Percentiles rank a stretch among this genome's conserved stretches.
Evolutionary conservation across 2,797 vertebrate species (phyloP).

Genomic region (Crotalus adamanteus): DNA sequence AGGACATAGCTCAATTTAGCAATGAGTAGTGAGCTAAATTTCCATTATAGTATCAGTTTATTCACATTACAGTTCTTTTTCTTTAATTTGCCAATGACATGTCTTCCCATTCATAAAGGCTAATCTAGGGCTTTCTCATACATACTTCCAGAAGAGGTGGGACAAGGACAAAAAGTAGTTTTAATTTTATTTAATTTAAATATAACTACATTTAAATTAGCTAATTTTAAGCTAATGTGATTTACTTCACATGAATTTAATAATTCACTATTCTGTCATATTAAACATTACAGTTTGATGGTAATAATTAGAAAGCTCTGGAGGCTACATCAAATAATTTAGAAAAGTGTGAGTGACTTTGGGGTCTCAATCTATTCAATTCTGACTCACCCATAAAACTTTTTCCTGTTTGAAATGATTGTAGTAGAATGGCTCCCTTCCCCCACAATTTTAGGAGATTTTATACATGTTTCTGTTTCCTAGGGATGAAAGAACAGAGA

Average conservation of each 20-base stretch:
- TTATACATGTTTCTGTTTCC: neutral
- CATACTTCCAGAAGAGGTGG: neutral
- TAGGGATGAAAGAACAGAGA: conserved; percentile 2
- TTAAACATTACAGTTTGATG: neutral
- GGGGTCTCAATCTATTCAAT: neutral
- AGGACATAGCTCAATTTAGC: neutral
- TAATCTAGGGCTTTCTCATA: neutral
- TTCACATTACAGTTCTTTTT: neutral
- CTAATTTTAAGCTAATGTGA: neutral
- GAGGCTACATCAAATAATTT: neutral
- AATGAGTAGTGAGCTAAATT: neutral
- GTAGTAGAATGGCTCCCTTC: neutral
- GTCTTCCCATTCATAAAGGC: neutral
- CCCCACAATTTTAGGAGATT: neutral
- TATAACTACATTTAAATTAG: neutral
- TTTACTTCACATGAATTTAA: neutral
- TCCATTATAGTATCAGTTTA: neutral
- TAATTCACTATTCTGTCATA: neutral
- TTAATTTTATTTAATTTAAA: neutral
- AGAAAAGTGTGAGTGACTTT: neutral
- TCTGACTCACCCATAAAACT: neutral
- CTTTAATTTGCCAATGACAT: neutral
- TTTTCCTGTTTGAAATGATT: neutral
- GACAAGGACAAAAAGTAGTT: neutral
- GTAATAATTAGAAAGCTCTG: neutral